Conservation (phyloP, 2,888 invertebrate species). For the Watsonalla cultraria region DNA sequence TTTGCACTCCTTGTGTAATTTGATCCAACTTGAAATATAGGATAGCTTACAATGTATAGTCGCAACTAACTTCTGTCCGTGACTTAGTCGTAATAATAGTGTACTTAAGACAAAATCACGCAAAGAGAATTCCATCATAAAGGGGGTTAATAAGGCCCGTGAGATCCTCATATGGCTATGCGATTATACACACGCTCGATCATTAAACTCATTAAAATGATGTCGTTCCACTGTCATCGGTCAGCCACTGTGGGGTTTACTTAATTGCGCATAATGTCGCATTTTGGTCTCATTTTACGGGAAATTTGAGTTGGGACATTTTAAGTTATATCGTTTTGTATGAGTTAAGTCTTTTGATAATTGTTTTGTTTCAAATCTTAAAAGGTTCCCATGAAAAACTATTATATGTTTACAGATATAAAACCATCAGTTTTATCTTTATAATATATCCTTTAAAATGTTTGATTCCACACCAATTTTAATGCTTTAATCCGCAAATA, state of each 20-base stretch:
- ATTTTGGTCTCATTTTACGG: slow-evolving; percentile 9
- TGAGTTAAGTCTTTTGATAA: neutral
- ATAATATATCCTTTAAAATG: no score
- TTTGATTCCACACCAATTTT: no score
- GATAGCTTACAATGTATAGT: no score
- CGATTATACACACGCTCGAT: slow-evolving; percentile 45
- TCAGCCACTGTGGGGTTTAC: slow-evolving; percentile 27
- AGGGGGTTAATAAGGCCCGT: slow-evolving; percentile 35
- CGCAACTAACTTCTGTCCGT: no score
- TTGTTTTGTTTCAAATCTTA: neutral
- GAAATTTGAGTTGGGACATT: slow-evolving; percentile 10
- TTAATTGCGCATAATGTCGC: slow-evolving; percentile 42
- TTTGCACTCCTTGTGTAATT: no score
- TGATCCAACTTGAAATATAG: no score
- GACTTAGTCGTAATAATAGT: no score
- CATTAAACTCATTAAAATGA: slow-evolving; percentile 55
- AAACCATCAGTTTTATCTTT: no score
- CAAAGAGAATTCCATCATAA: slow-evolving; percentile 24
- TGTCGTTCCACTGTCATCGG: slow-evolving; percentile 44
- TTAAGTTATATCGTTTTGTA: slow-evolving; percentile 2
- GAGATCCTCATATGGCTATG: slow-evolving; percentile 32
- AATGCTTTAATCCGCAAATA: no score
- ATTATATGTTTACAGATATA: no score
- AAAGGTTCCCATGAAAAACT: neutral
- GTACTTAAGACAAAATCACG: neutral